These are phyloP conservation scores for Macropis europaea DNA, from an alignment of 2,888 invertebrate species.

Conservation along the genomic window DNA sequence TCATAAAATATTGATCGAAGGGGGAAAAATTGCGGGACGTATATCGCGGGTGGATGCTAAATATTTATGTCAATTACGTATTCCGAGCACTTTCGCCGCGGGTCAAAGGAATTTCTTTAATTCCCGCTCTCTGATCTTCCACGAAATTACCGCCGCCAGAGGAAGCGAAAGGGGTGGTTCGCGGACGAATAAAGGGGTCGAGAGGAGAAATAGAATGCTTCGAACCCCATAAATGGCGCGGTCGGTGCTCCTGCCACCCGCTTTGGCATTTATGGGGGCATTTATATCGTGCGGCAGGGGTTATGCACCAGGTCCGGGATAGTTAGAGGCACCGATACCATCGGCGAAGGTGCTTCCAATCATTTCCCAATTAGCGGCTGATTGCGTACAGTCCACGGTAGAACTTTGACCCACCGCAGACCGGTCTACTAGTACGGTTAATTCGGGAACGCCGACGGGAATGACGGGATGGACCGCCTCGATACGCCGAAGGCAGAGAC, in stretches of 20 bases:
- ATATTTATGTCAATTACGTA: conserved; percentile 54
- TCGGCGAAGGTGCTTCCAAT: conserved; percentile 71
- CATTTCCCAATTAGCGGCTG: conserved; percentile 77
- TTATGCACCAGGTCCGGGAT: conserved; percentile 49
- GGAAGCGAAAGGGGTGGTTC: background rate
- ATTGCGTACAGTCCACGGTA: conserved; percentile 71
- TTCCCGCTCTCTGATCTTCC: conserved; percentile 31
- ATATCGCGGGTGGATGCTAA: conserved; percentile 28
- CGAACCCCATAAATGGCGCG: conserved; percentile 3
- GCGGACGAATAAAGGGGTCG: background rate
- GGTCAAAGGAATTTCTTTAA: conserved; percentile 47
- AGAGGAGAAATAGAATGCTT: background rate
- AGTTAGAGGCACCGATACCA: conserved; percentile 62
- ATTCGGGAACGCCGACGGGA: conserved; percentile 39
- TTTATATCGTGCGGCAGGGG: conserved; percentile 57
- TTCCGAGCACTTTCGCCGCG: conserved; percentile 15
- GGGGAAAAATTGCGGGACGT: background rate
- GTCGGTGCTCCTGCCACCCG: conserved; percentile 17
- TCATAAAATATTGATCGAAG: conserved; percentile 49
- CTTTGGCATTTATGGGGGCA: conserved; percentile 62
- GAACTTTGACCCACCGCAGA: conserved; percentile 55
- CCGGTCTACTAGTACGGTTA: conserved; percentile 44
- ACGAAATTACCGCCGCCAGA: conserved; percentile 13
- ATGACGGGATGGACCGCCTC: conserved; percentile 21
- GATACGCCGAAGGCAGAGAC: conserved; percentile 13